Evolutionary conservation across 2,888 invertebrate species (phyloP).

Genomic region (Chalcis sispes): DNA sequence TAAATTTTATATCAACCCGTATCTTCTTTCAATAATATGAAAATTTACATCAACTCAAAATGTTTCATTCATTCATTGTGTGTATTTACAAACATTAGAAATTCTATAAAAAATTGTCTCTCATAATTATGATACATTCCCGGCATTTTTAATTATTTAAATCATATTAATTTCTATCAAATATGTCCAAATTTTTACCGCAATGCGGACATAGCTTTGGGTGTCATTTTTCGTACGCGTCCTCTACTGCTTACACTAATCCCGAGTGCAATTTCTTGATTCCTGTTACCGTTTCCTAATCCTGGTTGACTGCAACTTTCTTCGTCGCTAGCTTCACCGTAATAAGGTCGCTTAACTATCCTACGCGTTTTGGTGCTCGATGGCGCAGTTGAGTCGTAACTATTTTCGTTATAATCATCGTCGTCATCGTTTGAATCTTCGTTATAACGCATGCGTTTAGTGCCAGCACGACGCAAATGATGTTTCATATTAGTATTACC

Average conservation of each 20-base stretch:
- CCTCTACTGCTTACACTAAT: conserved; percentile 88
- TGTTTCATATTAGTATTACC: conserved; percentile 14
- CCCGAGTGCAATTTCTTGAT: conserved; percentile 62
- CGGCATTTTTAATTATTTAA: no score
- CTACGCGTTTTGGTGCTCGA: conserved; percentile 66
- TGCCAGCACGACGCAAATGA: conserved; percentile 43
- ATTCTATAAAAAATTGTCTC: no score
- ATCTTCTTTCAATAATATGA: no score
- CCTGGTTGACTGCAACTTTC: conserved; percentile 62
- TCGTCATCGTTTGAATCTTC: conserved; percentile 66
- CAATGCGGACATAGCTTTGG: conserved; percentile 78
- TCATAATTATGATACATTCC: no score
- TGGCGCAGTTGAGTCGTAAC: conserved; percentile 58
- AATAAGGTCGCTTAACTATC: conserved; percentile 70
- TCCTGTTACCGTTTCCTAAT: conserved; percentile 48
- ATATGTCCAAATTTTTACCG: conserved; percentile 29
- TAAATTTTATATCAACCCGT: no score
- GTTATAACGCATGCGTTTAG: conserved; percentile 72
- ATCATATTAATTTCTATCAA: conserved; percentile 21
- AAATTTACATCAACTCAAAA: no score
- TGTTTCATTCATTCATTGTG: no score
- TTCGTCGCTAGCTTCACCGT: conserved; percentile 74
- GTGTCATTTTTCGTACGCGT: conserved; percentile 88
- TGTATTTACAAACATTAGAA: no score
- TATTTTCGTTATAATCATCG: conserved; percentile 60